These are phyloP conservation scores for Nebria ingens DNA, from an alignment of 1,140 invertebrate genomes.

Conservation along the genomic window DNA sequence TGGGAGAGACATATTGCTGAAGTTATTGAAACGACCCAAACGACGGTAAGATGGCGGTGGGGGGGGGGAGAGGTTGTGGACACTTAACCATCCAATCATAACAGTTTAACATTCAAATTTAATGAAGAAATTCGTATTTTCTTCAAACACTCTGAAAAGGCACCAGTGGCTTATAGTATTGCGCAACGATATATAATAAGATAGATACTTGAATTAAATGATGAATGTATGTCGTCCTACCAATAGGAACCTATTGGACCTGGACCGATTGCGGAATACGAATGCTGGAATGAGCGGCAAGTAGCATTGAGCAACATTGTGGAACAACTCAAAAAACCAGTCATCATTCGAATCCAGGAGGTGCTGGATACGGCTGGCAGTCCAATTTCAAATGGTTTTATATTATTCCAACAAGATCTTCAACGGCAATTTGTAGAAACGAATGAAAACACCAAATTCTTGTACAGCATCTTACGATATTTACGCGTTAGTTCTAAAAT, in stretches of 20 bases:
- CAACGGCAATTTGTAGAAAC: constrained; percentile 62
- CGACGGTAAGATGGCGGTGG: too few species aligned
- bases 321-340: constrained; percentile 67
- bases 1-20: constrained; percentile 54
- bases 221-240: constrained; percentile 8
- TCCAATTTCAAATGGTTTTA: constrained; percentile 38
- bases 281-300: constrained; percentile 72
- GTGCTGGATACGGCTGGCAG: constrained; percentile 43
- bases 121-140: too few species aligned
- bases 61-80: too few species aligned
- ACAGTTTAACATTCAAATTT: too few species aligned
- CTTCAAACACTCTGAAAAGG: too few species aligned
- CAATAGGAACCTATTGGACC: constrained; percentile 44
- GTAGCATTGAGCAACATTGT: constrained; percentile 61
- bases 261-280: constrained; percentile 69
- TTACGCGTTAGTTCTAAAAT: constrained; percentile 51
- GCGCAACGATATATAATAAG: constrained; percentile 20
- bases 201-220: constrained; percentile 28
- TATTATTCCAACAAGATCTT: constrained; percentile 44
- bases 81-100: too few species aligned
- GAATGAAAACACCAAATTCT: constrained; percentile 74
- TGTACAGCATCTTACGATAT: constrained; percentile 69
- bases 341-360: constrained; percentile 46
- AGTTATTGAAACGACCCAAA: constrained; percentile 40
- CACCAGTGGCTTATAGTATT: too few species aligned